Percentiles rank a stretch among this genome's conserved stretches.
phyloP scores from a whole-genome alignment of 2,888 invertebrate genomes.

The Lissocephala sabroskyi region DNA sequence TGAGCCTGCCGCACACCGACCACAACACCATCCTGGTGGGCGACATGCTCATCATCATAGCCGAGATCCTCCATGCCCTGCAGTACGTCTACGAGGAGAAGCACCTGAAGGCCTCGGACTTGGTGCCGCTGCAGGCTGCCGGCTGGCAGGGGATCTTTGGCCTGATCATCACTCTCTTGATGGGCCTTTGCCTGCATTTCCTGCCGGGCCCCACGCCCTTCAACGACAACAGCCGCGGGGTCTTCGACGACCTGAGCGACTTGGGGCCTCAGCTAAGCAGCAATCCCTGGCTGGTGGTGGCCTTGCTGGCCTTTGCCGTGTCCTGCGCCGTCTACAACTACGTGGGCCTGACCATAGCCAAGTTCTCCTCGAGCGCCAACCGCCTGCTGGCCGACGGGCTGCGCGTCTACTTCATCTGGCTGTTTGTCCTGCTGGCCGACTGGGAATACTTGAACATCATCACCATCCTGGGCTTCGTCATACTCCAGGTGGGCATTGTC shows the following conservation, averaged over 20 bases:
- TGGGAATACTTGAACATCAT: slow-evolving; percentile 88
- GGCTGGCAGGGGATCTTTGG: slow-evolving; percentile 95
- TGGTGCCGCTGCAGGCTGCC: slow-evolving; percentile 91
- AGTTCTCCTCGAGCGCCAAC: slow-evolving; percentile 93
- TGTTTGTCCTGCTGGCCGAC: slow-evolving; percentile 80
- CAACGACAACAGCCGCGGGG: slow-evolving; percentile 80
- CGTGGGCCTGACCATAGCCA: slow-evolving; percentile 92
- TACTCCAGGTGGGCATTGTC: slow-evolving; percentile 86
- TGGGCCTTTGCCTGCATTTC: slow-evolving; percentile 87
- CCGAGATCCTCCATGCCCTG: slow-evolving; percentile 86
- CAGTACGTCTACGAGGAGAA: slow-evolving; percentile 98
- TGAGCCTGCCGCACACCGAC: slow-evolving; percentile 35
- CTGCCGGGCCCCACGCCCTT: slow-evolving; percentile 84
- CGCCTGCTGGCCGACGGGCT: slow-evolving; percentile 91
- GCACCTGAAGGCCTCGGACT: slow-evolving; percentile 86
- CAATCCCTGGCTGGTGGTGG: slow-evolving; percentile 75
- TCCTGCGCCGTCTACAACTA: slow-evolving; percentile 96
- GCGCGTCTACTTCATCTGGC: slow-evolving; percentile 94
- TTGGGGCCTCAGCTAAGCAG: slow-evolving; percentile 87
- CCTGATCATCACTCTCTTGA: slow-evolving; percentile 76
- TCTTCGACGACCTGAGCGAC: slow-evolving; percentile 89
- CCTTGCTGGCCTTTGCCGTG: slow-evolving; percentile 80
- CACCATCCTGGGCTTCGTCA: slow-evolving; percentile 84
- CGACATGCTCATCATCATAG: slow-evolving; percentile 82
- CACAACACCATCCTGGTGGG: slow-evolving; percentile 86